Conservation (phyloP, 2,888 invertebrate species). For the Chrysolina americana region DNA sequence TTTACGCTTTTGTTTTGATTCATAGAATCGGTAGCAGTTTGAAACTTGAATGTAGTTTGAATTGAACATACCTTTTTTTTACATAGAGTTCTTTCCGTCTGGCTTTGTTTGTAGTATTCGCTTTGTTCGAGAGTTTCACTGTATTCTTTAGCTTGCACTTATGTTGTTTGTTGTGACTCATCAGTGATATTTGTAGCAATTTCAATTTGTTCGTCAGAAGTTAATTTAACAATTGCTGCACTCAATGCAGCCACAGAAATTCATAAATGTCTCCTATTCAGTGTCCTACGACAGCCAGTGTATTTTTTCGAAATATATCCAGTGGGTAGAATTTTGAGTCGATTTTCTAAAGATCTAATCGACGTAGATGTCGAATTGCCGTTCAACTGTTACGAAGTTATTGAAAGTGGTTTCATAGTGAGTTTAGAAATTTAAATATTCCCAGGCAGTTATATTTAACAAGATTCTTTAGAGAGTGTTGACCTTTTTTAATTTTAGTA, state of each 20-base stretch:
- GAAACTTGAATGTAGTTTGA: too few species aligned
- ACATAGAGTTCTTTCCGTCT: background rate
- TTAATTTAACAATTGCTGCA: slow-evolving; percentile 74
- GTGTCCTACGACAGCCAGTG: slow-evolving; percentile 76
- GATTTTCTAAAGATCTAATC: slow-evolving; percentile 79
- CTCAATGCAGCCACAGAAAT: slow-evolving; percentile 75
- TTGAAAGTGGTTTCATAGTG: slow-evolving; percentile 68
- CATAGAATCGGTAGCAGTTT: too few species aligned
- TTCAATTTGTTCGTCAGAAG: slow-evolving; percentile 71
- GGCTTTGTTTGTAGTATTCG: slow-evolving; percentile 25
- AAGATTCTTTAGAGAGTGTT: background rate
- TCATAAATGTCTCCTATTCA: slow-evolving; percentile 73
- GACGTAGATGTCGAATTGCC: slow-evolving; percentile 77
- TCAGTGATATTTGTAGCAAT: slow-evolving; percentile 67
- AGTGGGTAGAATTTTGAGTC: slow-evolving; percentile 78
- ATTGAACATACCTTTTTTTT: too few species aligned
- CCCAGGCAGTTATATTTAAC: slow-evolving; percentile 64
- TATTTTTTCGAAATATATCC: slow-evolving; percentile 82
- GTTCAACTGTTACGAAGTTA: slow-evolving; percentile 67
- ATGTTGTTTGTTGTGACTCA: slow-evolving; percentile 38
- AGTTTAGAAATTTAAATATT: slow-evolving; percentile 51
- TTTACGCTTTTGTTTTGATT: too few species aligned
- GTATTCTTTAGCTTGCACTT: slow-evolving; percentile 34
- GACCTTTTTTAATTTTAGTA: background rate
- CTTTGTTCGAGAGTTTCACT: slow-evolving; percentile 25